phyloP scores from a whole-genome alignment of 2,113 vertebrate species.

The Platichthys stellatus region DNA sequence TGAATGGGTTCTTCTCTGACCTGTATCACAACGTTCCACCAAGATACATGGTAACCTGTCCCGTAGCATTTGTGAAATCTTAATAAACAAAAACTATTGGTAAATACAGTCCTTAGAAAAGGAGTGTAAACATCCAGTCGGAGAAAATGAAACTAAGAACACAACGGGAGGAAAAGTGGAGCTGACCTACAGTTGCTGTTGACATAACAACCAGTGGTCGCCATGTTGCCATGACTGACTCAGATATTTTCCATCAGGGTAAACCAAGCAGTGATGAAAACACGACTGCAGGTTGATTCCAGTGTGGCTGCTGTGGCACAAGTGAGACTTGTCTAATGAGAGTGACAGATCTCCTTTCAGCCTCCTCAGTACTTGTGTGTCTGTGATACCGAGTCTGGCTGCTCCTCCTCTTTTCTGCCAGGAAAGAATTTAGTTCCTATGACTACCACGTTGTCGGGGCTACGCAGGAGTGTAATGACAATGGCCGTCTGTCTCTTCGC shows the following conservation, averaged over 20 bases:
- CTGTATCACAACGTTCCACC: too few species aligned
- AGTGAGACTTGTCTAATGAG: conserved; percentile 21
- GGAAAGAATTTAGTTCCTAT: conserved; percentile 70
- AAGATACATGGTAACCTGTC: too few species aligned
- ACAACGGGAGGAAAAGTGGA: too few species aligned
- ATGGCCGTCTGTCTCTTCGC: conserved; percentile 41
- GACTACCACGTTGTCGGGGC: conserved; percentile 43
- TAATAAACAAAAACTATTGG: too few species aligned
- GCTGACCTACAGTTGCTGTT: too few species aligned
- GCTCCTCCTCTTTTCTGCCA: conserved; percentile 38
- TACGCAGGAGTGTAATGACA: conserved; percentile 53
- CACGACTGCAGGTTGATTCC: background rate
- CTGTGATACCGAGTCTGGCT: conserved; percentile 15
- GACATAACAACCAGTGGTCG: background rate
- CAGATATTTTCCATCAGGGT: background rate
- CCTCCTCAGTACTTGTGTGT: conserved; percentile 26
- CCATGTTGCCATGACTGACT: background rate
- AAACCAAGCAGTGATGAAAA: too few species aligned
- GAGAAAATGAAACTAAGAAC: too few species aligned
- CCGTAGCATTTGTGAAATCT: too few species aligned
- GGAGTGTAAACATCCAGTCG: too few species aligned
- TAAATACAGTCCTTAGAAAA: too few species aligned
- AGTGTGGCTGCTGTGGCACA: background rate
- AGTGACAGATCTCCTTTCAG: conserved; percentile 32
- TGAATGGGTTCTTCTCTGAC: too few species aligned